Evolutionary conservation across 2,113 vertebrate genomes (phyloP).

Genomic region (Malurus alboscapulatus): DNA sequence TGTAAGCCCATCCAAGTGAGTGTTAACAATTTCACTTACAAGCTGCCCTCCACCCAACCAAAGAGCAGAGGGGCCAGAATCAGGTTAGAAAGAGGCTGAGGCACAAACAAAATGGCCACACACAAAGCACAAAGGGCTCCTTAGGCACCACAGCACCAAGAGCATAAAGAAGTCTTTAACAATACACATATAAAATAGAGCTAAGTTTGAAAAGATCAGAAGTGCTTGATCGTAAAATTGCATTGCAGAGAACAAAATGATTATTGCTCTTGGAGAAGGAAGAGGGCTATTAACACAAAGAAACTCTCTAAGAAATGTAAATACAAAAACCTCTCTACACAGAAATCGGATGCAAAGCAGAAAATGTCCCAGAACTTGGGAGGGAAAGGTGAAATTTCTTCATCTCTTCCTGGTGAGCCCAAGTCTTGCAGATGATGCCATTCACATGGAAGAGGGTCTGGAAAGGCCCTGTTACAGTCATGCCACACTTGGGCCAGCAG

Average conservation of each 20-base stretch:
- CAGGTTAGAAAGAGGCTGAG: background rate
- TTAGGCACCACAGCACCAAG: background rate
- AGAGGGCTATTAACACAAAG: background rate
- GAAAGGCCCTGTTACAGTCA: background rate
- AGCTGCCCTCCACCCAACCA: background rate
- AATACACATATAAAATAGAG: background rate
- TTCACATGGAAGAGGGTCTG: background rate
- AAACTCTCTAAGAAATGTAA: background rate
- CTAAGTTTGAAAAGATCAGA: background rate
- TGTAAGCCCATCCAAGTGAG: background rate
- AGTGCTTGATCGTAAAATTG: background rate
- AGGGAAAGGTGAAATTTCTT: background rate
- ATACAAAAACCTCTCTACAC: background rate
- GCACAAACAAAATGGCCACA: background rate
- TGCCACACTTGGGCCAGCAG: accelerated
- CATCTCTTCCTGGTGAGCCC: background rate
- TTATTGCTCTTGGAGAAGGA: background rate
- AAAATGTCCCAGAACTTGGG: background rate
- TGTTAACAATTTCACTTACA: background rate
- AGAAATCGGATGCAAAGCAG: background rate
- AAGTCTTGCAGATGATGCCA: background rate
- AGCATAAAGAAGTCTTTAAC: background rate
- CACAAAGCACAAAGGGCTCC: background rate
- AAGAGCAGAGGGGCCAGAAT: background rate
- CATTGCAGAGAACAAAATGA: background rate